Percentiles rank a stretch among this genome's conserved stretches.
Evolutionary conservation across 30 jellyfish, hydroid and myxozoan genomes (phyloP).

Genomic region (Pseudorhiza aurosa): DNA sequence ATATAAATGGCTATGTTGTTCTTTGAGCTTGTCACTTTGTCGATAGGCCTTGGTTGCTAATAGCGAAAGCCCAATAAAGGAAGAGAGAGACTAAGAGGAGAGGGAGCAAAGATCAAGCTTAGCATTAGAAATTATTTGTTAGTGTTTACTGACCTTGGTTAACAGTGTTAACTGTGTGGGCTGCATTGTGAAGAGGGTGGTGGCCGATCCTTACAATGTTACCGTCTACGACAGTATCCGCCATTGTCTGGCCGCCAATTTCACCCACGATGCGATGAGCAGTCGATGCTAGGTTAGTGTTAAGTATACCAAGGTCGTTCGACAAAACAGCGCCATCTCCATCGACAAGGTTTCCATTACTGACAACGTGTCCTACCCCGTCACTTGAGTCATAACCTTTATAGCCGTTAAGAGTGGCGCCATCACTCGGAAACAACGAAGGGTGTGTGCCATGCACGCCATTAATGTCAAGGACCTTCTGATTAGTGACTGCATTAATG

Average conservation of each 20-base stretch:
- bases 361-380: slow-evolving; percentile 36
- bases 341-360: slow-evolving; percentile 29
- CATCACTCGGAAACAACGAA: background rate
- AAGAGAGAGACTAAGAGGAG: too few relatives aligned
- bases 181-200: slow-evolving; percentile 14
- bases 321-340: slow-evolving; percentile 14
- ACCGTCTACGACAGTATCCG: background rate
- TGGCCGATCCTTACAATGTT: background rate
- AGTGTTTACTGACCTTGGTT: slow-evolving; percentile 41
- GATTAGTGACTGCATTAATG: background rate
- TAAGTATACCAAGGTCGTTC: slow-evolving; percentile 14
- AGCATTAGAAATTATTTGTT: too few relatives aligned
- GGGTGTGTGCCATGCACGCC: slow-evolving; percentile 4
- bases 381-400: background rate
- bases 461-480: slow-evolving; percentile 13
- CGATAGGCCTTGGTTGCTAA: too few relatives aligned
- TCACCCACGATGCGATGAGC: slow-evolving; percentile 34
- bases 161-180: background rate
- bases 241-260: slow-evolving; percentile 5
- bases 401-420: background rate
- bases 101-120: too few relatives aligned
- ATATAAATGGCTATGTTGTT: too few relatives aligned
- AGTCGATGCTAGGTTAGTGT: slow-evolving; percentile 15
- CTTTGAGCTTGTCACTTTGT: too few relatives aligned
- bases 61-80: too few relatives aligned